These are phyloP conservation scores for Accipiter virgatus DNA, from an alignment of 2,113 vertebrate genomes.

Conservation along the genomic window DNA sequence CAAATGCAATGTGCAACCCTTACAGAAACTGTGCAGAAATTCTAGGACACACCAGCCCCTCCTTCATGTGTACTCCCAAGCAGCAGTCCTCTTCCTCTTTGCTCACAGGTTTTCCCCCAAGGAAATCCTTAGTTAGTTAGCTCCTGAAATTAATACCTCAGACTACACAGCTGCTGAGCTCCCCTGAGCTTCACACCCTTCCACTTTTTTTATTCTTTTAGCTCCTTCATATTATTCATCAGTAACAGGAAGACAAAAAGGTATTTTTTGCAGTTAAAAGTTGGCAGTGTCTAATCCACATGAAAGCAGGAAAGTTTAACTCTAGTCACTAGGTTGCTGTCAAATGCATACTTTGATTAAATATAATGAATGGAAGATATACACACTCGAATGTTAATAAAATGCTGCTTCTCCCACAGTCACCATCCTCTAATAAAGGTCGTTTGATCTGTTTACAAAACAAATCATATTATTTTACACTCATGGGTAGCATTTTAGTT, in stretches of 20 bases:
- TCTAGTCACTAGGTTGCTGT: background rate
- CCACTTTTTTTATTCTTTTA: background rate
- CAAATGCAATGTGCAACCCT: background rate
- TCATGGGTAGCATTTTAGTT: constrained; percentile 46
- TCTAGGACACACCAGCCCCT: background rate
- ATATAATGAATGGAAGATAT: constrained; percentile 26
- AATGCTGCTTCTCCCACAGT: constrained; percentile 45
- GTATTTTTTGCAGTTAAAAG: background rate
- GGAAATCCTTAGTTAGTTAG: background rate
- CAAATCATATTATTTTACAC: constrained; percentile 66
- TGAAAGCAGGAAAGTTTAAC: constrained; percentile 4
- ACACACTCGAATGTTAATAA: constrained; percentile 61
- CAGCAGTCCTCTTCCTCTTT: background rate
- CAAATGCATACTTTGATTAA: constrained; percentile 62
- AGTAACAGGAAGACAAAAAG: background rate
- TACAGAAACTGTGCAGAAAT: background rate
- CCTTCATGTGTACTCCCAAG: background rate
- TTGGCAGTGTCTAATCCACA: background rate
- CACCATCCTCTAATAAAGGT: constrained; percentile 49
- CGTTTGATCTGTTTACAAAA: constrained; percentile 65
- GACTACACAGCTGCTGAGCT: background rate
- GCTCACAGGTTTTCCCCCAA: background rate
- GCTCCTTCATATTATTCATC: background rate
- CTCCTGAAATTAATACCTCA: background rate
- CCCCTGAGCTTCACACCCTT: background rate